These are phyloP conservation scores for Sardinella longiceps DNA, from an alignment of 2,797 vertebrate genomes.

Conservation along the genomic window DNA sequence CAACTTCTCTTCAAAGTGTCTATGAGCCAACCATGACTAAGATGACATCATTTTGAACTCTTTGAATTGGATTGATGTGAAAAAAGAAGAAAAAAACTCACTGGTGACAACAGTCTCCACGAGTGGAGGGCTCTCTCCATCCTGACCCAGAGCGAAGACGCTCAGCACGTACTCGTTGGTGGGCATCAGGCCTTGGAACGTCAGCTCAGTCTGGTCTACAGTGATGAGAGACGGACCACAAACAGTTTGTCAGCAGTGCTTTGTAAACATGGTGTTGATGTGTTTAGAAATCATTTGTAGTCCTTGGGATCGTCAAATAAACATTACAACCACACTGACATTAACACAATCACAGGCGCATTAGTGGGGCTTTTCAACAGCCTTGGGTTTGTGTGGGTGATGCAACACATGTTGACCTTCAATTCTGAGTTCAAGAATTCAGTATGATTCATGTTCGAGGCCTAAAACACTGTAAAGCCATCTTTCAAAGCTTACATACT, in stretches of 20 bases:
- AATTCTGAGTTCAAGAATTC: too few species aligned
- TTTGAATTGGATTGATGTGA: constrained; percentile 46
- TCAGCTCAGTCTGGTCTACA: constrained; percentile 91
- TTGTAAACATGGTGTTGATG: too few species aligned
- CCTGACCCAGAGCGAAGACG: constrained; percentile 84
- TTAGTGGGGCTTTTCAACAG: background rate
- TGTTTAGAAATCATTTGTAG: too few species aligned
- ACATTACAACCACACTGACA: too few species aligned
- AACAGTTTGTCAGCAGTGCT: too few species aligned
- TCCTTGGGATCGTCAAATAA: too few species aligned
- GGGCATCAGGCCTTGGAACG: constrained; percentile 92
- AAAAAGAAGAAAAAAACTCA: too few species aligned
- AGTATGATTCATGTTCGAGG: too few species aligned
- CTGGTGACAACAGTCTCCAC: constrained; percentile 87
- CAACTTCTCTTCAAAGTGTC: background rate
- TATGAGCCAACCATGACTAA: background rate
- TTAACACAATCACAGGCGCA: too few species aligned
- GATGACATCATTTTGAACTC: too few species aligned
- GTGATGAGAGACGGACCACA: constrained; percentile 8
- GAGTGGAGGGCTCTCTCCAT: constrained; percentile 88
- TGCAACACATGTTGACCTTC: background rate
- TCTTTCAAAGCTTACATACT: background rate
- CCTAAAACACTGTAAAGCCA: background rate
- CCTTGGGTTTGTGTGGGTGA: background rate
- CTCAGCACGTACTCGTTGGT: constrained; percentile 88